phyloP scores from a whole-genome alignment of 2,888 invertebrate species.

The Hemicrepidius hirtus region DNA sequence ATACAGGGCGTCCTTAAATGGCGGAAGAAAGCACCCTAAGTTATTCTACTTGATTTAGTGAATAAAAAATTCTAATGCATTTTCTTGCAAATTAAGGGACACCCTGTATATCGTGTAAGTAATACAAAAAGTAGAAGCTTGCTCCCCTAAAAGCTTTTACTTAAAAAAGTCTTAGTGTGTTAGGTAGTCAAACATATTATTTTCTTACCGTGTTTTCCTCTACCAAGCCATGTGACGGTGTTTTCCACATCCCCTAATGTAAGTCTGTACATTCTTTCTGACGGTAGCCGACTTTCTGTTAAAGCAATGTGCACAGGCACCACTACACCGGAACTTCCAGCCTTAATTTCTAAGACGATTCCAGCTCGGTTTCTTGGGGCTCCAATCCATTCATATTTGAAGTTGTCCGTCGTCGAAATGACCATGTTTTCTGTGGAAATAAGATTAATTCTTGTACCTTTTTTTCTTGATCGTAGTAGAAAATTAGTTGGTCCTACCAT shows the following conservation, averaged over 20 bases:
- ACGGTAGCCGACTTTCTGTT: conserved; percentile 74
- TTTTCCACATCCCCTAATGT: conserved; percentile 77
- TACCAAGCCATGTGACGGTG: conserved; percentile 77
- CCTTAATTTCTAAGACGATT: conserved; percentile 77
- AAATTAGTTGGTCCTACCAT: conserved; percentile 75
- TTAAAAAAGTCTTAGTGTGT: background rate
- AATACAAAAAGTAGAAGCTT: too few relatives aligned
- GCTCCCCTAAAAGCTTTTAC: background rate
- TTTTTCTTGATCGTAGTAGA: too few relatives aligned
- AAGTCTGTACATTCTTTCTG: conserved; percentile 78
- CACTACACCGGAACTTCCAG: conserved; percentile 71
- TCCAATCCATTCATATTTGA: conserved; percentile 80
- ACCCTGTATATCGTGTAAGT: background rate
- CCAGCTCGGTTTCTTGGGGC: conserved; percentile 79
- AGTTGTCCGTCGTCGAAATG: conserved; percentile 78
- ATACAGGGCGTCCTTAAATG: too few relatives aligned
- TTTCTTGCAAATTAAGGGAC: too few relatives aligned
- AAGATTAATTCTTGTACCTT: too few relatives aligned
- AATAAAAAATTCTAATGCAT: too few relatives aligned
- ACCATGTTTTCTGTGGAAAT: conserved; percentile 78
- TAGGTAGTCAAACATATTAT: background rate
- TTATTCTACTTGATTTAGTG: too few relatives aligned
- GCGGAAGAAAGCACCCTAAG: too few relatives aligned
- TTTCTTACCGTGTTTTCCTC: conserved; percentile 78
- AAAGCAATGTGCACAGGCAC: conserved; percentile 76